Conservation (phyloP, 2,797 vertebrate genomes). For the Lepilemur septentrionalis region DNA sequence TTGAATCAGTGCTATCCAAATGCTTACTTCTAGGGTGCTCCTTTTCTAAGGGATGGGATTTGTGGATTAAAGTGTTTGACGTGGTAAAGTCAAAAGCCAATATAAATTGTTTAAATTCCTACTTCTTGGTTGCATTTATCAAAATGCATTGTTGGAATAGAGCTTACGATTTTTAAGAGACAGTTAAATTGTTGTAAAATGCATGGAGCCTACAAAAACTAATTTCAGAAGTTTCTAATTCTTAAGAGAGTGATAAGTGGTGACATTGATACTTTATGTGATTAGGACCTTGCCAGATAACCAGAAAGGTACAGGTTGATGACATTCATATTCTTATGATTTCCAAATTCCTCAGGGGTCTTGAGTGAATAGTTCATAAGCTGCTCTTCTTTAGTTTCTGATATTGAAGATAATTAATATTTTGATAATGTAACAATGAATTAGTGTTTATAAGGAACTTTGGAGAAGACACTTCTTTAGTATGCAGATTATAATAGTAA, state of each 20-base stretch:
- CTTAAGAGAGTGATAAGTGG: neutral
- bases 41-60: neutral
- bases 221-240: neutral
- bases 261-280: neutral
- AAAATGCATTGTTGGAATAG: neutral
- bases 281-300: neutral
- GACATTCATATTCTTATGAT: neutral
- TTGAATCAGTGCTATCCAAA: neutral
- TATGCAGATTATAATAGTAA: neutral
- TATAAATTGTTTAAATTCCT: neutral
- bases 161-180: conserved; percentile 17
- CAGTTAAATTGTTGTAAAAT: conserved; percentile 16
- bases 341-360: neutral
- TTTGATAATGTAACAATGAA: neutral
- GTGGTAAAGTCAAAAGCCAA: neutral
- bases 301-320: neutral
- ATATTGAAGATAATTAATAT: neutral
- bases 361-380: neutral
- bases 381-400: neutral
- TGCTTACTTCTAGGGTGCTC: neutral
- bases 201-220: neutral
- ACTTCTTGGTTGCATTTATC: neutral
- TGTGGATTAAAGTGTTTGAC: neutral
- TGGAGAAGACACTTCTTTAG: neutral
- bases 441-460: neutral